Conservation (phyloP, 1,140 invertebrate species). For the Thaumetopoea pityocampa region DNA sequence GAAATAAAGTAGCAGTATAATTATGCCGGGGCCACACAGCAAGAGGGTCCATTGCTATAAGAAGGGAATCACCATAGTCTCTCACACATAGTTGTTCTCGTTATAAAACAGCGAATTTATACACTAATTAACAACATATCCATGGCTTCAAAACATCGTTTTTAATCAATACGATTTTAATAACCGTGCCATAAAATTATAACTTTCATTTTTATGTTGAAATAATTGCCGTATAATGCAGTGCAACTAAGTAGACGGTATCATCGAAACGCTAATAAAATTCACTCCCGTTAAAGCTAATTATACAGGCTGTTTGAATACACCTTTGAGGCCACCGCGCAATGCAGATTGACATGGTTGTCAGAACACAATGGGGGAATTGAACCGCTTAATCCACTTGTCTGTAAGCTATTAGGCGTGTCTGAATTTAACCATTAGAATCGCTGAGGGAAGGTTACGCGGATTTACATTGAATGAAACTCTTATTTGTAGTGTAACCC, state of each 20-base stretch:
- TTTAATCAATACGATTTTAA: not conserved
- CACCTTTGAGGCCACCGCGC: conserved; percentile 12
- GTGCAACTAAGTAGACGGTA: conserved; percentile 11
- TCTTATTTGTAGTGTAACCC: conserved; percentile 61
- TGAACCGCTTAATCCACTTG: conserved; percentile 51
- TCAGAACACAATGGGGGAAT: conserved; percentile 37
- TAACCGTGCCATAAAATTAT: conserved; percentile 1
- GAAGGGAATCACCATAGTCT: too few species aligned
- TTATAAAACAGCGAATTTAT: too few species aligned
- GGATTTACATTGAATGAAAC: conserved; percentile 73
- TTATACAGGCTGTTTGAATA: conserved; percentile 30
- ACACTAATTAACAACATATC: too few species aligned
- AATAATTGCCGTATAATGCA: not conserved
- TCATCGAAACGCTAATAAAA: conserved; percentile 12
- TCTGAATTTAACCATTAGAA: conserved; percentile 58
- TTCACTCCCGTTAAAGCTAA: conserved; percentile 15
- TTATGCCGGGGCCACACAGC: too few species aligned
- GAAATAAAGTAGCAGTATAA: too few species aligned
- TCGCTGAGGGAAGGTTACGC: conserved; percentile 34
- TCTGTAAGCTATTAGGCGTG: conserved; percentile 52
- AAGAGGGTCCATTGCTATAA: too few species aligned
- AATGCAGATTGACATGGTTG: conserved; percentile 38
- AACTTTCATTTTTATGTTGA: conserved; percentile 9
- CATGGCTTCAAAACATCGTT: too few species aligned
- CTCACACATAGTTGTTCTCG: too few species aligned